These are phyloP conservation scores for Caenorhabditis afra DNA, from an alignment of 2,888 invertebrate genomes.

Conservation along the genomic window DNA sequence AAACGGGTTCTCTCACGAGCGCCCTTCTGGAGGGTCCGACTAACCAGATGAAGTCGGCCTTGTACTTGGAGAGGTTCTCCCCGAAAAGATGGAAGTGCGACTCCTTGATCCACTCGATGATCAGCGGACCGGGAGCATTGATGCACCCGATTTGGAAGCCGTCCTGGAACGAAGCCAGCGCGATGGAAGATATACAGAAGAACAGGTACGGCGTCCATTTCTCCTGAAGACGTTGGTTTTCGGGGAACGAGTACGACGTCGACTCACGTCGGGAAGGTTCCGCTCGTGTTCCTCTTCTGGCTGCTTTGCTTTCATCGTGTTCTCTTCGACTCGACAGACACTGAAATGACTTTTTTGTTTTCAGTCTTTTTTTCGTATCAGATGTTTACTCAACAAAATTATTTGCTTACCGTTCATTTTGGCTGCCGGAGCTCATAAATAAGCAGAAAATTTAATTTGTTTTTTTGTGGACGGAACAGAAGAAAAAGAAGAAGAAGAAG, in stretches of 20 bases:
- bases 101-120: conserved; percentile 56
- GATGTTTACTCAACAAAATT: conserved; percentile 6
- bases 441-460: not conserved
- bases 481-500: conserved; percentile 8
- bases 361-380: not conserved
- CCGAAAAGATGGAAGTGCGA: conserved; percentile 47
- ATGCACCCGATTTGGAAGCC: conserved; percentile 60
- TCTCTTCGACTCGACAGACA: conserved; percentile 1
- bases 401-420: conserved; percentile 7
- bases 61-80: conserved; percentile 15
- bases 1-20: conserved; percentile 6
- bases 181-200: conserved; percentile 54
- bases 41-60: conserved; percentile 53
- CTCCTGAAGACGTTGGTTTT: too few relatives aligned
- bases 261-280: conserved; percentile 33
- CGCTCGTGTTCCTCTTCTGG: not conserved
- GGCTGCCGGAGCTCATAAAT: conserved; percentile 16
- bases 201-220: conserved; percentile 51
- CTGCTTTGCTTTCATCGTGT: not conserved
- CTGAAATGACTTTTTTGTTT: conserved; percentile 1
- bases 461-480: not conserved
- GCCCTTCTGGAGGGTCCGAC: too few relatives aligned
- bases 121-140: conserved; percentile 56
- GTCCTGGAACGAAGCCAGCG: conserved; percentile 57
- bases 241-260: too few relatives aligned